phyloP scores from a whole-genome alignment of 2,113 vertebrate species.

The Turdus rufiventris region DNA sequence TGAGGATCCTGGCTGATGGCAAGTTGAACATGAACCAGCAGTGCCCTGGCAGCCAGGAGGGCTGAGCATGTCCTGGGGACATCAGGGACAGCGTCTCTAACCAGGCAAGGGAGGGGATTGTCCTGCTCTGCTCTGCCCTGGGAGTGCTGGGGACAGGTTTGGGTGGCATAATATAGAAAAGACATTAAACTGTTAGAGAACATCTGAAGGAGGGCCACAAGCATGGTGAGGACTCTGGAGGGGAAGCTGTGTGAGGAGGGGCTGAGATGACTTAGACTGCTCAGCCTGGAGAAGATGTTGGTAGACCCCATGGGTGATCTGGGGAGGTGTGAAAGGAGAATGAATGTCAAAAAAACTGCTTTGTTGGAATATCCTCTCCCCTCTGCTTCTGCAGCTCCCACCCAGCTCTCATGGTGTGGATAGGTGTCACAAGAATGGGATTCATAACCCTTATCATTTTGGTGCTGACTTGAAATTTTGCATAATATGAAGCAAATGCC shows the following conservation, averaged over 20 bases:
- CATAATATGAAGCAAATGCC: not conserved
- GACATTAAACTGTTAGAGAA: not conserved
- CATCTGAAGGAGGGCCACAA: not conserved
- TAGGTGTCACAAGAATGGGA: not conserved
- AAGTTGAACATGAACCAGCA: not conserved
- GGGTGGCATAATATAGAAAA: not conserved
- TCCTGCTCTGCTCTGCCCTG: not conserved
- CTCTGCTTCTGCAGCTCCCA: not conserved
- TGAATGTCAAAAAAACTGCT: not conserved
- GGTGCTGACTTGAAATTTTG: not conserved
- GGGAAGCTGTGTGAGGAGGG: rapidly evolving
- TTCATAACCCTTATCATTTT: not conserved
- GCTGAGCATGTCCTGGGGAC: rapidly evolving
- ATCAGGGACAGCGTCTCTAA: not conserved
- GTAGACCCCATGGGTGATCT: not conserved
- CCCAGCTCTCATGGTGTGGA: rapidly evolving
- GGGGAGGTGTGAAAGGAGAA: not conserved
- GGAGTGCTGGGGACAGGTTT: not conserved
- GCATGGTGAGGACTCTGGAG: not conserved
- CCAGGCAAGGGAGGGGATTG: not conserved
- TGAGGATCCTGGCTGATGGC: not conserved
- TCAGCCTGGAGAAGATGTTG: not conserved
- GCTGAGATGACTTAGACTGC: not conserved
- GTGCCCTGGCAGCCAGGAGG: not conserved
- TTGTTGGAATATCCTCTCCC: not conserved